A percentile compares a stretch with the other conserved stretches of the same genome.
Evolutionary conservation across 1,140 invertebrate species (phyloP).

Genomic region (Helicoverpa armigera): DNA sequence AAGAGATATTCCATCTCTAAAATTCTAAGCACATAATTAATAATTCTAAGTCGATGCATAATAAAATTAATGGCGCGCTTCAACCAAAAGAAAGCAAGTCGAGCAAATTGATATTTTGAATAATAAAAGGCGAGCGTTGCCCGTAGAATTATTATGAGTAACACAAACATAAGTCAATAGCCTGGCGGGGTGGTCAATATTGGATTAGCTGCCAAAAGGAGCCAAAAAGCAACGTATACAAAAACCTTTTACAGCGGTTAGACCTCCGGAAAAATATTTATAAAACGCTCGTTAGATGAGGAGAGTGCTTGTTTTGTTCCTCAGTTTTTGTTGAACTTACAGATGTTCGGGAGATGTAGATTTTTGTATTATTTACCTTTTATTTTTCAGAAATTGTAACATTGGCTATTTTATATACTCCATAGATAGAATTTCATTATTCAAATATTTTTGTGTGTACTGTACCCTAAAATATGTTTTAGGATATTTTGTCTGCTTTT

Average conservation of each 20-base stretch:
- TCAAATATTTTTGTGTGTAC: no score
- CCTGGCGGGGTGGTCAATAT: conserved; percentile 85
- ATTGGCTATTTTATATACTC: no score
- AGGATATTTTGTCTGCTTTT: no score
- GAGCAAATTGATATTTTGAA: conserved; percentile 85
- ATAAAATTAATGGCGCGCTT: conserved; percentile 70
- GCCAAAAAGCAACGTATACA: conserved; percentile 86
- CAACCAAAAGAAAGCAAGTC: conserved; percentile 74
- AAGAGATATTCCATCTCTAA: not conserved
- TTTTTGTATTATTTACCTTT: conserved; percentile 41
- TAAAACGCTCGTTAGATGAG: conserved; percentile 69
- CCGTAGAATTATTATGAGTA: conserved; percentile 83
- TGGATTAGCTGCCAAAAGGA: conserved; percentile 85
- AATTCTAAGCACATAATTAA: conserved; percentile 45
- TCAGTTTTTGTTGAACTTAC: conserved; percentile 27
- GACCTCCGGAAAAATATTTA: conserved; percentile 84
- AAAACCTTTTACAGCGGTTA: conserved; percentile 86
- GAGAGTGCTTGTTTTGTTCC: conserved; percentile 63
- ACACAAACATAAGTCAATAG: conserved; percentile 86
- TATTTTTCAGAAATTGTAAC: not conserved
- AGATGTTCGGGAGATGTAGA: conserved; percentile 2
- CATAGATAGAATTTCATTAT: no score
- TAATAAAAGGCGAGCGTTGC: conserved; percentile 81
- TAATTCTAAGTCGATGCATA: conserved; percentile 63
- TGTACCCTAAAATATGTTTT: no score